A percentile compares a stretch with the other conserved stretches of the same genome.
phyloP scores from a whole-genome alignment of 1,140 invertebrate species.

The Varroa destructor region DNA sequence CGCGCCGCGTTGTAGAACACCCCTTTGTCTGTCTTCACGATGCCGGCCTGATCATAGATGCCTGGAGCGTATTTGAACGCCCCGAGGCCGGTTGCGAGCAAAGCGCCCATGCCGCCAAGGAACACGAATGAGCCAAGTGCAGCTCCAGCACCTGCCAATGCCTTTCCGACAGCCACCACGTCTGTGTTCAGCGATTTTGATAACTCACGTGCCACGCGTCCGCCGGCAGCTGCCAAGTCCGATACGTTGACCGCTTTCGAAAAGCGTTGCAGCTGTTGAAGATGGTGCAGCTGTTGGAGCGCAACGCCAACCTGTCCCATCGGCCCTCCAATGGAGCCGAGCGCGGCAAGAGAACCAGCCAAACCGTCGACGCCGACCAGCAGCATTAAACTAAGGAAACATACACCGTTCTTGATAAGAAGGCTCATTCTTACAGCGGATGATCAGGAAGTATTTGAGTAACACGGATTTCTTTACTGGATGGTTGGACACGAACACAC shows the following conservation, averaged over 20 bases:
- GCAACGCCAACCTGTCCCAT: not conserved
- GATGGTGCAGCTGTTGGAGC: not conserved
- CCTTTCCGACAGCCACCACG: slow-evolving; percentile 7
- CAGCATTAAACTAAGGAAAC: too few species aligned
- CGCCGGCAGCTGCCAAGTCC: slow-evolving; percentile 8
- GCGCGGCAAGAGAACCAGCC: too few species aligned
- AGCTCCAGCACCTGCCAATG: slow-evolving; percentile 14
- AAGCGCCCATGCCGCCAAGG: slow-evolving; percentile 10
- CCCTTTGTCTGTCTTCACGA: not conserved
- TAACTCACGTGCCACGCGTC: not conserved
- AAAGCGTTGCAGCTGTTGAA: slow-evolving; percentile 14
- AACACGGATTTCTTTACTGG: too few species aligned
- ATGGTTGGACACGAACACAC: too few species aligned
- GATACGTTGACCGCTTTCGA: not conserved
- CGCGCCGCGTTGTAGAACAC: not conserved
- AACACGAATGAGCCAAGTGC: slow-evolving; percentile 22
- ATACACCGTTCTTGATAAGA: too few species aligned
- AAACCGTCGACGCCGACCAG: too few species aligned
- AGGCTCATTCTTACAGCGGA: too few species aligned
- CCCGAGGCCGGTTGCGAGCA: slow-evolving; percentile 17
- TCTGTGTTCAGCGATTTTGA: slow-evolving; percentile 21
- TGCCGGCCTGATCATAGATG: not conserved
- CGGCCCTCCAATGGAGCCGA: too few species aligned
- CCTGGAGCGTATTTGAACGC: slow-evolving; percentile 16
- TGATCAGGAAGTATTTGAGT: too few species aligned